phyloP scores from a whole-genome alignment of 2,888 invertebrate genomes.

The Desoria tigrina region DNA sequence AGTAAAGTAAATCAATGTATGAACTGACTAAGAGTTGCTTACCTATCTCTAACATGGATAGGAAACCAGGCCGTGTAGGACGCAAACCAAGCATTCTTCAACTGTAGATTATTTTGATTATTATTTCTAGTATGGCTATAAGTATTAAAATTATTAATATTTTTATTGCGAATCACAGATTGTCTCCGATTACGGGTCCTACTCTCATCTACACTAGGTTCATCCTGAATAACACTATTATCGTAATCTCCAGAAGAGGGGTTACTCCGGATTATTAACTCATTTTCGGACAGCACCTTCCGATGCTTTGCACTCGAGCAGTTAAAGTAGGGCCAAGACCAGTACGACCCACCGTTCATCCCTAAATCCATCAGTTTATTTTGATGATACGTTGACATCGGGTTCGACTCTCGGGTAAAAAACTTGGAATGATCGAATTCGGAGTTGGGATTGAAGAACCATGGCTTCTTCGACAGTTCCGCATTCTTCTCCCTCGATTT shows the following conservation, averaged over 20 bases:
- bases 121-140: background rate
- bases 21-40: constrained; percentile 14
- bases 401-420: background rate
- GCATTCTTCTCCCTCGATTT: constrained; percentile 10
- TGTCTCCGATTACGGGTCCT: constrained; percentile 10
- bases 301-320: constrained; percentile 24
- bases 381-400: constrained; percentile 30
- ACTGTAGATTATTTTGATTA: background rate
- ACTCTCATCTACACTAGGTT: constrained; percentile 6
- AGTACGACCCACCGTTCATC: constrained; percentile 40
- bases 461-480: constrained; percentile 36
- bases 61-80: constrained; percentile 48
- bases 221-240: constrained; percentile 1
- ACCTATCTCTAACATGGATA: constrained; percentile 38
- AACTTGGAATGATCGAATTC: constrained; percentile 5
- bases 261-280: constrained; percentile 1
- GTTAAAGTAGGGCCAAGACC: constrained; percentile 49
- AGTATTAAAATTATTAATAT: background rate
- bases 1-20: constrained; percentile 1
- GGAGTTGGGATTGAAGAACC: constrained; percentile 41
- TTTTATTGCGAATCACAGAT: constrained; percentile 8
- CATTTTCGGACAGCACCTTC: constrained; percentile 1
- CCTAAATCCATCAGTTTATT: constrained; percentile 37
- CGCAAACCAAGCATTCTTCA: constrained; percentile 35
- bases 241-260: background rate